These are phyloP conservation scores for Drosophila pseudoobscura DNA, from an alignment of 1,140 invertebrate genomes.

Conservation along the genomic window DNA sequence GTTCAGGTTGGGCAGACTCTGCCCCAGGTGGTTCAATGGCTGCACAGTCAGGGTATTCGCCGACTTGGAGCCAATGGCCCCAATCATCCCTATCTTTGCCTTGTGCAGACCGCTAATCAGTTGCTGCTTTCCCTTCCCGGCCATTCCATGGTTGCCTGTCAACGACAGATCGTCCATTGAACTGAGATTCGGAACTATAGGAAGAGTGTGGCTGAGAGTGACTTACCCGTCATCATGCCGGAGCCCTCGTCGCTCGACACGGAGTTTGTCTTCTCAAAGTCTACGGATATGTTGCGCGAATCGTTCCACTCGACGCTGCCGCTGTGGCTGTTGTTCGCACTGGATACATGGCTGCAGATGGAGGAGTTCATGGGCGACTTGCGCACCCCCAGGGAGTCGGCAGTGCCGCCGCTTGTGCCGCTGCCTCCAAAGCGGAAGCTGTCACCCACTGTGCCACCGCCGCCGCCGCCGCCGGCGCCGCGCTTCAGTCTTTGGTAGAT, in stretches of 20 bases:
- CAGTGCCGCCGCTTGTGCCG: constrained; percentile 67
- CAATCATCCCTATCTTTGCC: constrained; percentile 76
- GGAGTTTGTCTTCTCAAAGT: constrained; percentile 85
- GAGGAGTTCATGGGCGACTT: constrained; percentile 82
- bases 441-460: constrained; percentile 75
- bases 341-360: constrained; percentile 85
- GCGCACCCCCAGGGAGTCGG: constrained; percentile 83
- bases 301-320: constrained; percentile 91
- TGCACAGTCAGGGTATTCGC: constrained; percentile 90
- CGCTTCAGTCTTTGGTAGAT: constrained; percentile 86
- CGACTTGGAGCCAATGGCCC: constrained; percentile 78
- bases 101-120: constrained; percentile 75
- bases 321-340: constrained; percentile 88
- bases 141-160: constrained; percentile 49
- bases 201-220: too few species aligned
- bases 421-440: constrained; percentile 83
- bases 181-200: background rate
- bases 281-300: constrained; percentile 84
- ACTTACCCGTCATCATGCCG: constrained; percentile 67
- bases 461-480: constrained; percentile 63
- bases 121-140: constrained; percentile 63
- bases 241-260: constrained; percentile 85
- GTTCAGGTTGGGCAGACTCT: constrained; percentile 89
- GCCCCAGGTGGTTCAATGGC: constrained; percentile 87
- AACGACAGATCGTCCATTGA: background rate